phyloP scores from a whole-genome alignment of 2,888 invertebrate species.

The Griposia aprilina region DNA sequence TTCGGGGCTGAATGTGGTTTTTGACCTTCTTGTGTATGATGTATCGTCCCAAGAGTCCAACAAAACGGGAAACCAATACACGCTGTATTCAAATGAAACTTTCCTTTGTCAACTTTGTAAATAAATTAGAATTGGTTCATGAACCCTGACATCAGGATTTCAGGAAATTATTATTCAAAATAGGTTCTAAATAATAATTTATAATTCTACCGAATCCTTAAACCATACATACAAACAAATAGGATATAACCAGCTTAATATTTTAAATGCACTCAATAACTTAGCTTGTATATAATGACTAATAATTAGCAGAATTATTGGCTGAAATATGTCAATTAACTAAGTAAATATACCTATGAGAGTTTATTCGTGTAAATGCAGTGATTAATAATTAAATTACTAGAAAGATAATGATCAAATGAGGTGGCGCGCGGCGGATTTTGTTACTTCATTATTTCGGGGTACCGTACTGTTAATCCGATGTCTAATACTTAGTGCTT shows the following conservation, averaged over 20 bases:
- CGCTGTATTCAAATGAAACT: background rate
- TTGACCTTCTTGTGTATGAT: background rate
- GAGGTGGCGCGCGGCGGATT: conserved; percentile 5
- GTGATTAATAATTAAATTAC: conserved; percentile 45
- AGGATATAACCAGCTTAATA: conserved; percentile 2
- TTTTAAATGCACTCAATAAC: conserved; percentile 1
- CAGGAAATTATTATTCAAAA: background rate
- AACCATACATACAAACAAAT: conserved; percentile 12
- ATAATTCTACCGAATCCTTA: background rate
- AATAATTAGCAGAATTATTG: conserved; percentile 21
- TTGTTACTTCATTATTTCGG: conserved; percentile 27
- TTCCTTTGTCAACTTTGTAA: background rate
- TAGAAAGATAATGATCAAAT: conserved; percentile 27
- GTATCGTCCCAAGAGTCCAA: background rate
- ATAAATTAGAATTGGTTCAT: background rate
- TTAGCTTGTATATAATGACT: conserved; percentile 26
- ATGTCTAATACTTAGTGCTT: conserved; percentile 24
- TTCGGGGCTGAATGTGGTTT: background rate
- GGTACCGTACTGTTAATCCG: conserved; percentile 12
- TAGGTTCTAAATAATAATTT: background rate
- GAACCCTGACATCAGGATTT: background rate
- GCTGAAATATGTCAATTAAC: conserved; percentile 15
- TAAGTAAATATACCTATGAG: background rate
- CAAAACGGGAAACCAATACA: conserved; percentile 13
- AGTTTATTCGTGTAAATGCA: conserved; percentile 12